These are phyloP conservation scores for Hypolimnas misippus DNA, from an alignment of 2,888 invertebrate genomes.

Conservation along the genomic window DNA sequence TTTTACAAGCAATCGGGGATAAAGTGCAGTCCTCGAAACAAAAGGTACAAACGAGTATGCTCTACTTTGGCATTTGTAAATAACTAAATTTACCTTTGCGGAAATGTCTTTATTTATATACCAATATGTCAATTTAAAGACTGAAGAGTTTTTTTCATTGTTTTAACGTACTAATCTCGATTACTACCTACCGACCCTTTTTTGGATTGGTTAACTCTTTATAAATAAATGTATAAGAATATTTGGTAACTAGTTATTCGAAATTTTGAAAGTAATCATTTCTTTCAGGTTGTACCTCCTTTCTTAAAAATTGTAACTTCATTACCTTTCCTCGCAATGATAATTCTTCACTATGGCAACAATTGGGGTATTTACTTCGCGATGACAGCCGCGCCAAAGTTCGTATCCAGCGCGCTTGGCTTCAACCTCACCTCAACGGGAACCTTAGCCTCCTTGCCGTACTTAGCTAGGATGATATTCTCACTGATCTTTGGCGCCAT, in stretches of 20 bases:
- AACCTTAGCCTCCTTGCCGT: conserved; percentile 87
- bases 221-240: too few relatives aligned
- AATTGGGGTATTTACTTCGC: conserved; percentile 90
- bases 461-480: conserved; percentile 87
- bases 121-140: too few relatives aligned
- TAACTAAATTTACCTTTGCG: too few relatives aligned
- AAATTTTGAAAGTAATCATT: too few relatives aligned
- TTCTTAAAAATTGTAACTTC: conserved; percentile 86
- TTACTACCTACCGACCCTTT: too few relatives aligned
- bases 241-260: too few relatives aligned
- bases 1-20: conserved; percentile 85
- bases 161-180: too few relatives aligned
- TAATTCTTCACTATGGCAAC: conserved; percentile 89
- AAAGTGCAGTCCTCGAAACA: conserved; percentile 72
- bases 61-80: too few relatives aligned
- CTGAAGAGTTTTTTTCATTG: too few relatives aligned
- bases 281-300: conserved; percentile 85
- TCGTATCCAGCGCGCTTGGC: conserved; percentile 88
- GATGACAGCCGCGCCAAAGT: conserved; percentile 90
- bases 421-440: conserved; percentile 89
- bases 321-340: conserved; percentile 87
- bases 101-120: too few relatives aligned
- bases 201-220: too few relatives aligned
- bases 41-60: too few relatives aligned
- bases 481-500: conserved; percentile 89